These are phyloP conservation scores for Loripinus fragilis DNA, from an alignment of 2,888 invertebrate species.

Conservation along the genomic window DNA sequence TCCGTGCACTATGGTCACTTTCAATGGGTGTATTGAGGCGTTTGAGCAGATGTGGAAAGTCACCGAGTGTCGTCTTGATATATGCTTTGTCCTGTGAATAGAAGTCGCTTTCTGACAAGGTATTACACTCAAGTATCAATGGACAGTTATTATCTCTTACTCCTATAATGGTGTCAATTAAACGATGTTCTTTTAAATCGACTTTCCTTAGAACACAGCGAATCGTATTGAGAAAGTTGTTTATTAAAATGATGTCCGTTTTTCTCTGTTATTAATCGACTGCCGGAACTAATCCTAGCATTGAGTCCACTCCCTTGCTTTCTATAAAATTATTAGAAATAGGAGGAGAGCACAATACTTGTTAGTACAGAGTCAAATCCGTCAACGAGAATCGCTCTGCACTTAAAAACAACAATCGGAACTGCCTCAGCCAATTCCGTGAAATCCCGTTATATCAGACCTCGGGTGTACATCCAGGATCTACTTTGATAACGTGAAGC, in stretches of 20 bases:
- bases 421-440: too few species aligned
- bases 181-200: conserved; percentile 15
- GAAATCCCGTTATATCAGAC: too few species aligned
- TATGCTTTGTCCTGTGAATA: neutral
- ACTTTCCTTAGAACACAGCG: neutral
- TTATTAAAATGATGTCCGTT: neutral
- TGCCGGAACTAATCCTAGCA: neutral
- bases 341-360: too few species aligned
- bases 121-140: conserved; percentile 18
- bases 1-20: conserved; percentile 23
- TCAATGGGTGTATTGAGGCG: conserved; percentile 39
- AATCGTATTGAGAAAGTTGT: neutral
- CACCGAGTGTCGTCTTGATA: neutral
- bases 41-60: conserved; percentile 14
- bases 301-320: too few species aligned
- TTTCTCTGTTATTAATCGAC: neutral
- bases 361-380: too few species aligned
- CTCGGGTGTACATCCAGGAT: too few species aligned
- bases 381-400: too few species aligned
- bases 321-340: too few species aligned
- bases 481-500: too few species aligned
- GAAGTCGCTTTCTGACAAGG: neutral
- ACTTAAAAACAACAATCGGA: too few species aligned
- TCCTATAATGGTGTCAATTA: conserved; percentile 5
- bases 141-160: conserved; percentile 17